Base-by-base conservation (phyloP, 2,888 invertebrate species). In the Patella caerulea region DNA sequence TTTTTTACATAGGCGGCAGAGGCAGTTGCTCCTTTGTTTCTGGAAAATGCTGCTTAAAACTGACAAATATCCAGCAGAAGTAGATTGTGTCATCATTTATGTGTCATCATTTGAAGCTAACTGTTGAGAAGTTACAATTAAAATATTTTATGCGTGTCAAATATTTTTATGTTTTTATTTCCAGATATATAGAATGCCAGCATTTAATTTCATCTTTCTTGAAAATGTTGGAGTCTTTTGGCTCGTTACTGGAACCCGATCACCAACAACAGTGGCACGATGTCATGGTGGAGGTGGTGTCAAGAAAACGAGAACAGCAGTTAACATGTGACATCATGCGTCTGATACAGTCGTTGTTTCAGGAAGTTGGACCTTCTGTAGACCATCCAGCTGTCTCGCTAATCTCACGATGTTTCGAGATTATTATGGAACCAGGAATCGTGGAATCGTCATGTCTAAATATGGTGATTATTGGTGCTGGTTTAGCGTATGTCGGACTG, bases 401-500 rank as follows among this genome's bases (percentile, higher is more conserved):
- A 11, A 7, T 81, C 12, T 69, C 71, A 2, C 54, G 74, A 0
- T 81, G 81, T 70, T 52, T 81, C 9, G 79, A 78, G 29, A 76
- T 73, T 45, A 59, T 79, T 65, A 45, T 29, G 59, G 78, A 79
- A 34, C 78, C 76, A 45, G n/a, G 45, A 45, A 9, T 45, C 45
- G 45, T 45, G 45, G 45, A 45, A 45, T 45, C 45, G 45, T 82
- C 29, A 59, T 71, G 45, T 65, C 19, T 19, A 19, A 19, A 19
- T 19, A 19, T 19, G 65, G 72, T 45, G 52, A 34, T 52, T 45
- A 65, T 65, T 15, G 88, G 87, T 1, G 78, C 76, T 59, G 83
- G 82, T 3, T 86, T 88, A 86, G 83, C 87, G 45, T 79, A 82
- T 71, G 77, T 87, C 7, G 90, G 89, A 52, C 73, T 85, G 70